Evolutionary conservation across 2,113 vertebrate species (phyloP), one percentile per base, ranked within the genome.

Genomic region (Falco punctatus): DNA sequence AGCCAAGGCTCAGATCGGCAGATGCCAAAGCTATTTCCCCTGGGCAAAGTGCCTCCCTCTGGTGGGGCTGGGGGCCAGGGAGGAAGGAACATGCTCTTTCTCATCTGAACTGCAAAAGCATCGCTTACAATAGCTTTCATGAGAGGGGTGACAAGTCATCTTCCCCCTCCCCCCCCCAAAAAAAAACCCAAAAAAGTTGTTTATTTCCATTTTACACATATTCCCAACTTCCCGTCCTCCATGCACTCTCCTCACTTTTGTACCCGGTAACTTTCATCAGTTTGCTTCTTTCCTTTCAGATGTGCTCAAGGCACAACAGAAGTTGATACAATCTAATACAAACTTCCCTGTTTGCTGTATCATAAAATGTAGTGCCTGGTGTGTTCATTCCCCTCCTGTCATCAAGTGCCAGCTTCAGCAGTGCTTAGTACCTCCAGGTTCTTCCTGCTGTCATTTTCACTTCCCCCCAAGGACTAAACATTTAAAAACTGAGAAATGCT

Each of bases 381-480:
- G 74, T 90, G 77, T 91, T 95, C 95, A 26, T 91, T 95, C 92
- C 48, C 35, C 88, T 96, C 92, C 94, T 95, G 95, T 96, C 95
- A 97, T 97, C 96, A 72, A 92, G 86, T 89, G 92, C 93, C 90
- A 96, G 75, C 81, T 91, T 83, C 78, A 86, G 86, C 81, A 49
- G 81, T 33, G 78, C 84, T 97, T 90, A 81, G 70, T 95, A 81
- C 81, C 83, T 90, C 92, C 92, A 91, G 94, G 81, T 95, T 95
- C 94, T 97, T 97, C 96, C 96, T 92, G 91, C 95, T 96, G 95
- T 96, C 96, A 94, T 97, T 96, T 96, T 94, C 82, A 88, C 83
- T 97, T 97, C 82, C 82, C 87, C 67, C 89, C 16, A 35, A 65
- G 87, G 92, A 91, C 86, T 89, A 91, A 93, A 94, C 92, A 74